phyloP scores from a whole-genome alignment of 2,113 vertebrate genomes.

The Myotis brandtii region DNA sequence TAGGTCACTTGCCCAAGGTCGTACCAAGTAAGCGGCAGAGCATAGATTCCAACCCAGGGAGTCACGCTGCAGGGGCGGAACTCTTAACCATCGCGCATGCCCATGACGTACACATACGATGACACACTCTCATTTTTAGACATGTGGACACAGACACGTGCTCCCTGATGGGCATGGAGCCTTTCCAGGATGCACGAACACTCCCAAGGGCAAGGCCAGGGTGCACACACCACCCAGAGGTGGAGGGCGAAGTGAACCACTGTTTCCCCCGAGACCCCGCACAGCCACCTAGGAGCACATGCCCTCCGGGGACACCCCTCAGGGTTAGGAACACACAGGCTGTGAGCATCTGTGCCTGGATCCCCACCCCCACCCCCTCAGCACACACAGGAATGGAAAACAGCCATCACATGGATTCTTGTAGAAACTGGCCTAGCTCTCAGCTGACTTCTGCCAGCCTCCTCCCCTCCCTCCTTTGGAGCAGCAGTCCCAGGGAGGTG shows the following conservation, averaged over 20 bases:
- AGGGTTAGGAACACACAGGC: not conserved
- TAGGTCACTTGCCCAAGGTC: not conserved
- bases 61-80: too few species aligned
- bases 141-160: fast-evolving
- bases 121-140: not conserved
- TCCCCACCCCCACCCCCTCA: not conserved
- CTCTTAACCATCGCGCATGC: fast-evolving
- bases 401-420: not conserved
- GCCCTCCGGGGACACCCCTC: not conserved
- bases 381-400: not conserved
- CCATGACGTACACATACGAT: fast-evolving
- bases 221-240: not conserved
- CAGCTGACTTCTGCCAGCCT: not conserved
- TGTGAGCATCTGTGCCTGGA: fast-evolving
- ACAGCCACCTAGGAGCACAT: fast-evolving
- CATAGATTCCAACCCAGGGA: not conserved
- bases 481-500: not conserved
- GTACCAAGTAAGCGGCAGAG: not conserved
- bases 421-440: not conserved
- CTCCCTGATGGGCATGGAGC: not conserved
- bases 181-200: not conserved
- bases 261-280: fast-evolving
- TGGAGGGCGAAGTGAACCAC: too few species aligned
- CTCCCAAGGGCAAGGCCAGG: too few species aligned
- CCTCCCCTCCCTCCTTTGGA: not conserved